phyloP scores from a whole-genome alignment of 64 coral and sea anemone species.

The Pocillopora verrucosa region DNA sequence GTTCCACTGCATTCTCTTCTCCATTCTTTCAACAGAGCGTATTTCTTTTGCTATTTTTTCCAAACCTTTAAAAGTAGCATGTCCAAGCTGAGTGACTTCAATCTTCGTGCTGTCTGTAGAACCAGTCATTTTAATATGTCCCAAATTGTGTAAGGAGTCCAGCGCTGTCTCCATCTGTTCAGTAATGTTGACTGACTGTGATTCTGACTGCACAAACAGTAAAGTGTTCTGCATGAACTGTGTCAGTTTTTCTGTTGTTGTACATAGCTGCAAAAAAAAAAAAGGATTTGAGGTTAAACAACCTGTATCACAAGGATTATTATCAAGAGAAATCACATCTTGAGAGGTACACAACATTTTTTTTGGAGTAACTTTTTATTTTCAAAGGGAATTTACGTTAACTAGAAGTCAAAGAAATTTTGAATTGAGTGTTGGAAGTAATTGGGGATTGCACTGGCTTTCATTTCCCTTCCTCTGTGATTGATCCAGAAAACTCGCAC shows the following conservation, averaged over 20 bases:
- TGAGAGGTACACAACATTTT: no score
- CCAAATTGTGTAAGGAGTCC: slow-evolving; percentile 48
- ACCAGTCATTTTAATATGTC: slow-evolving; percentile 44
- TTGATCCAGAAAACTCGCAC: no score
- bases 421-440: no score
- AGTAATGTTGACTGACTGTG: slow-evolving; percentile 10
- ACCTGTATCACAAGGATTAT: not conserved
- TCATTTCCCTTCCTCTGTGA: no score
- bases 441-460: no score
- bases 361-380: no score
- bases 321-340: no score
- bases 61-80: slow-evolving; percentile 86
- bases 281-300: not conserved
- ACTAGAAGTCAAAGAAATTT: no score
- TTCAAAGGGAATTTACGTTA: no score
- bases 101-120: not conserved
- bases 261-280: slow-evolving; percentile 55
- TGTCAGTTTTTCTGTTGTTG: slow-evolving; percentile 43
- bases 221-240: slow-evolving; percentile 75
- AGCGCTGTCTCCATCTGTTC: slow-evolving; percentile 40
- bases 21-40: not conserved
- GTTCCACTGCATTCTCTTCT: no score
- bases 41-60: not conserved
- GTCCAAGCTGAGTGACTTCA: slow-evolving; percentile 67
- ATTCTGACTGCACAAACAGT: slow-evolving; percentile 59